Evolutionary conservation across 2,888 invertebrate genomes (phyloP), one percentile per base, ranked within the genome.

Genomic region (Tipula confusa): DNA sequence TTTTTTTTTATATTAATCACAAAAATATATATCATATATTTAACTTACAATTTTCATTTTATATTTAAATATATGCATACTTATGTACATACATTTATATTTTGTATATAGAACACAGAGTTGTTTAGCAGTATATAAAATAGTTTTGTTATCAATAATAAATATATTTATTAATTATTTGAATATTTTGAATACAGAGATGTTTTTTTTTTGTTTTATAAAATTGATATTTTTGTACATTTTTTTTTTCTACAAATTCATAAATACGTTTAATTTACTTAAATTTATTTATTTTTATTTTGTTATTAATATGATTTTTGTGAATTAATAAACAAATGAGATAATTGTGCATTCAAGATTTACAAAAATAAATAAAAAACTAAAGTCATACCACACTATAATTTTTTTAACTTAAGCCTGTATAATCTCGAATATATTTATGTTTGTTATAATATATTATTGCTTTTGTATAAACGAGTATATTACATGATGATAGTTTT

Each of bases 1-100:
- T 64, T 64, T n/a, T n/a, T n/a, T n/a, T n/a, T n/a, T 64, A 64
- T 64, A 64, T 64, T 64, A 64, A 64, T 64, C 64, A 64, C 64
- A 64, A 64, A 64, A 64, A 64, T 64, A 64, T 64, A 64, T 64
- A n/a, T 64, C 9, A 64, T 64, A 64, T 64, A 64, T 64, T 64
- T 64, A 48, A 64, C 64, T 64, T 64, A 64, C 24, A 64, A 64
- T 64, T 64, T 64, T 64, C n/a, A 64, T 24, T 24, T 64, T 64
- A 64, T 7, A 24, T 24, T 64, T 64, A 64, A 64, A 64, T 64
- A 64, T 64, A 64, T 24, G 64, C 64, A 64, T 64, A 64, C 24
- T 64, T 24, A 24, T 64, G 18, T 24, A 36, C 11, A 64, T 11
- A 64, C 11, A 64, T 11, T 18, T 64, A 64, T 18, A 64, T 64